Percentiles rank a stretch among this genome's conserved stretches.
phyloP scores from a whole-genome alignment of 2,888 invertebrate species.

The Oithona nana region DNA sequence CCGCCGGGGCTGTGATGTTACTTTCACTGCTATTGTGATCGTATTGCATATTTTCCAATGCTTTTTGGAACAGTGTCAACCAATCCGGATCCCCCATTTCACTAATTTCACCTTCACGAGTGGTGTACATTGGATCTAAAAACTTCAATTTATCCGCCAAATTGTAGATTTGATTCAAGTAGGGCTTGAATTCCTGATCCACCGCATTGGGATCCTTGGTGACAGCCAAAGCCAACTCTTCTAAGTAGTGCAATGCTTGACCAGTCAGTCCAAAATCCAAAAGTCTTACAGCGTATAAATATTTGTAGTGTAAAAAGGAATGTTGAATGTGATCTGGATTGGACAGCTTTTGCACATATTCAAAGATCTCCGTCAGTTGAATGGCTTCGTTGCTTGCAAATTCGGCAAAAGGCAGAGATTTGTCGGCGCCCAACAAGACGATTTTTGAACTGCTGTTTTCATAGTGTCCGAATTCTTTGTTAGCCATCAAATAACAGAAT shows the following conservation, averaged over 20 bases:
- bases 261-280: slow-evolving; percentile 54
- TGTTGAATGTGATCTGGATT: slow-evolving; percentile 11
- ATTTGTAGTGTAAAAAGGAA: slow-evolving; percentile 45
- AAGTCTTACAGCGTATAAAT: slow-evolving; percentile 54
- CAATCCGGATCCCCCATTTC: slow-evolving; percentile 36
- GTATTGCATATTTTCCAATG: background rate
- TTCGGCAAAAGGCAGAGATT: slow-evolving; percentile 25
- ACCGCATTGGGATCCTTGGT: background rate
- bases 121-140: slow-evolving; percentile 41
- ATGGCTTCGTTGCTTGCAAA: slow-evolving; percentile 65
- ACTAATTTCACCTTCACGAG: slow-evolving; percentile 28
- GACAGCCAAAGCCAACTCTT: slow-evolving; percentile 51
- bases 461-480: slow-evolving; percentile 40
- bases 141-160: slow-evolving; percentile 45
- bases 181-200: slow-evolving; percentile 16
- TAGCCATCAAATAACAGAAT: slow-evolving; percentile 82
- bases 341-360: slow-evolving; percentile 60
- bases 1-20: background rate
- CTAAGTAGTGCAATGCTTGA: slow-evolving; percentile 63
- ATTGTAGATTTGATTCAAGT: slow-evolving; percentile 29
- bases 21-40: background rate
- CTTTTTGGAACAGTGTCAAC: slow-evolving; percentile 27
- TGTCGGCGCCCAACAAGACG: slow-evolving; percentile 28
- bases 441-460: slow-evolving; percentile 41
- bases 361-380: slow-evolving; percentile 85